Evolutionary conservation across 2,113 vertebrate genomes (phyloP), one percentile per base, ranked within the genome.

Genomic region (Equus quagga): DNA sequence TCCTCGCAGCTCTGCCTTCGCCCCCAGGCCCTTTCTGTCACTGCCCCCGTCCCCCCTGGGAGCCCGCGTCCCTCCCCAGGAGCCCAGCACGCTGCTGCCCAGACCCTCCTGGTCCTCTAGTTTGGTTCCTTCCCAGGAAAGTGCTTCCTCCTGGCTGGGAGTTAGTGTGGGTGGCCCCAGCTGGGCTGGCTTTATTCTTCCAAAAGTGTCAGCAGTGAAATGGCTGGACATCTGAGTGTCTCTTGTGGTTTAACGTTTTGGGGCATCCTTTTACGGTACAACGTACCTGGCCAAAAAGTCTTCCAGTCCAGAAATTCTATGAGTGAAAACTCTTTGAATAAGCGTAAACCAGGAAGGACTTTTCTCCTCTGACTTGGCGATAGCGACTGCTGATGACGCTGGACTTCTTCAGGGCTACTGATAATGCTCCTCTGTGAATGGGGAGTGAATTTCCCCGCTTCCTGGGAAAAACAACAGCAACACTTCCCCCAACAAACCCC

Each of bases 391-490:
- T 24, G 67, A 12, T n/a, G 49, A 60, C n/a, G 6, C 23, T 23
- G 15, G 56, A 8, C 60, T 62, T 90, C 87, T 78, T 80, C 56
- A 8, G 76, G 65, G 58, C 6, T 70, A 28, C 62, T 88, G 75
- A 54, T 81, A 36, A 78, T 41, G n/a, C 49, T 86, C 15, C 33
- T 69, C 46, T 95, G 83, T 72, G 60, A 96, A 80, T 54, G 75
- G 70, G n/a, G 33, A 93, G 79, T 46, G n/a, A 26, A 83, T 84
- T 93, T 90, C 90, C 54, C 91, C 86, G 26, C 56, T 83, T 92
- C 56, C 60, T 41, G 36, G 70, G 70, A 92, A 90, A 13, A 96
- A 54, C n/a, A 56, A 65, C 51, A 41, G 7, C 44, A 72, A 69
- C 92, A 64, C 24, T 56, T 60, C 67, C 49, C 18, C 70, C 78